Conservation (phyloP, 2,888 invertebrate species). For the Euplexia lucipara region DNA sequence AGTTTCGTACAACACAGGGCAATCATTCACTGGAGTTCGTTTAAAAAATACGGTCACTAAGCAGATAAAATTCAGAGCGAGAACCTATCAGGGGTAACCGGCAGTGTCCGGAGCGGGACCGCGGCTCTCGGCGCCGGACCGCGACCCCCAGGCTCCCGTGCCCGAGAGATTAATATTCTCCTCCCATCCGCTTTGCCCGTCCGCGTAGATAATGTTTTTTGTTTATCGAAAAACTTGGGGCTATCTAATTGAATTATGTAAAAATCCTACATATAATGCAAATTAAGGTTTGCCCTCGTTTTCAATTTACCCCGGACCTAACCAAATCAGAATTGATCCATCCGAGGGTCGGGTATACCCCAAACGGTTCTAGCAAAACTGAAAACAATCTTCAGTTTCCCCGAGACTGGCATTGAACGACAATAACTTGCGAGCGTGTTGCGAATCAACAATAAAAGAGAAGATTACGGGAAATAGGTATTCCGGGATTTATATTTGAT, state of each 20-base stretch:
- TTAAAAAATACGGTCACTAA: conserved; percentile 36
- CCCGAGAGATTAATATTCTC: conserved; percentile 55
- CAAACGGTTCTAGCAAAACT: conserved; percentile 68
- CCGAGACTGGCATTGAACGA: conserved; percentile 62
- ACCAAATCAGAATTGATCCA: conserved; percentile 69
- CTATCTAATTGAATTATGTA: conserved; percentile 52
- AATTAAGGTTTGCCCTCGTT: conserved; percentile 53
- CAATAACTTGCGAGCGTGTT: conserved; percentile 63
- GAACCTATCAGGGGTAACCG: conserved; percentile 36
- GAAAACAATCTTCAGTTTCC: conserved; percentile 69
- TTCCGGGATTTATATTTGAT: conserved; percentile 42
- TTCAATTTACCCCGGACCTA: conserved; percentile 56
- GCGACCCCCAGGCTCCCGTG: not conserved
- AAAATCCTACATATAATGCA: conserved; percentile 56
- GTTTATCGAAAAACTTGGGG: conserved; percentile 50
- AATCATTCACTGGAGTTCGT: conserved; percentile 26
- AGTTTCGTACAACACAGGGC: conserved; percentile 11
- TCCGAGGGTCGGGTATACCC: conserved; percentile 69
- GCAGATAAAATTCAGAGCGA: conserved; percentile 25
- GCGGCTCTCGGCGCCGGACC: not conserved
- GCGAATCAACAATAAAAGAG: conserved; percentile 66
- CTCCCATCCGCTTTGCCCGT: conserved; percentile 23
- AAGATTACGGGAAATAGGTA: conserved; percentile 55
- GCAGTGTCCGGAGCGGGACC: not conserved
- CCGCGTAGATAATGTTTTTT: conserved; percentile 43